phyloP scores from a whole-genome alignment of 2,113 vertebrate genomes.

The Bostrychus sinensis region DNA sequence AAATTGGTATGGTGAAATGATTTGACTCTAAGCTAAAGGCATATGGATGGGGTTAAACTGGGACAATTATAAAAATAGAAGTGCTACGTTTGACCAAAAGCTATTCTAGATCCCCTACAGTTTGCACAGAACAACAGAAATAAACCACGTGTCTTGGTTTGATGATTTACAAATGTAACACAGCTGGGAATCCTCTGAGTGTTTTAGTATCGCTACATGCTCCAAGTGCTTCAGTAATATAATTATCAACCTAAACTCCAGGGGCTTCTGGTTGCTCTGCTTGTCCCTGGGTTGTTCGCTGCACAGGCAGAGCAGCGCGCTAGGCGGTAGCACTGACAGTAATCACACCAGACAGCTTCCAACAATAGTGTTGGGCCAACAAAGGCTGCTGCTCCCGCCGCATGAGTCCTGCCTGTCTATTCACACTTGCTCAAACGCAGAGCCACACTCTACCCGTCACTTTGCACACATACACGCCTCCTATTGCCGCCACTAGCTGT shows the following conservation, averaged over 20 bases:
- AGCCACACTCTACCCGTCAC: conserved; percentile 58
- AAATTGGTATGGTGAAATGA: conserved; percentile 50
- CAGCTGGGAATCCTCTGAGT: conserved; percentile 44
- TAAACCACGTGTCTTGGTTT: conserved; percentile 1
- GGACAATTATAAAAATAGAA: conserved; percentile 37
- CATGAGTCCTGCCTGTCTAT: conserved; percentile 61
- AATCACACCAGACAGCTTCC: conserved; percentile 71
- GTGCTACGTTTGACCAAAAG: conserved; percentile 14
- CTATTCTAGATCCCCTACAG: conserved; percentile 14
- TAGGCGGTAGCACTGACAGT: conserved; percentile 65
- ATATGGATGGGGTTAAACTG: conserved; percentile 20
- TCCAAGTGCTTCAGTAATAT: conserved; percentile 50
- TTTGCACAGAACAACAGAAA: conserved; percentile 8
- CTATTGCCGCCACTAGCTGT: conserved; percentile 58
- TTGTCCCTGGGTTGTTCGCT: conserved; percentile 19
- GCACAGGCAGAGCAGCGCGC: conserved; percentile 31
- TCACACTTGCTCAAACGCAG: conserved; percentile 66
- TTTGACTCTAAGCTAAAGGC: conserved; percentile 24
- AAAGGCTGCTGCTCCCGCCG: conserved; percentile 68
- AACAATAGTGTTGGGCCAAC: conserved; percentile 80
- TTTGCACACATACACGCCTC: conserved; percentile 58
- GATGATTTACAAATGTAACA: conserved; percentile 33
- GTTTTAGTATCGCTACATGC: conserved; percentile 29
- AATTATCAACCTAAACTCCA: conserved; percentile 49
- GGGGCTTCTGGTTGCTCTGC: conserved; percentile 41